Conservation (phyloP, 53 echinoderm and acorn worm species). For the Glandiceps talaboti region DNA sequence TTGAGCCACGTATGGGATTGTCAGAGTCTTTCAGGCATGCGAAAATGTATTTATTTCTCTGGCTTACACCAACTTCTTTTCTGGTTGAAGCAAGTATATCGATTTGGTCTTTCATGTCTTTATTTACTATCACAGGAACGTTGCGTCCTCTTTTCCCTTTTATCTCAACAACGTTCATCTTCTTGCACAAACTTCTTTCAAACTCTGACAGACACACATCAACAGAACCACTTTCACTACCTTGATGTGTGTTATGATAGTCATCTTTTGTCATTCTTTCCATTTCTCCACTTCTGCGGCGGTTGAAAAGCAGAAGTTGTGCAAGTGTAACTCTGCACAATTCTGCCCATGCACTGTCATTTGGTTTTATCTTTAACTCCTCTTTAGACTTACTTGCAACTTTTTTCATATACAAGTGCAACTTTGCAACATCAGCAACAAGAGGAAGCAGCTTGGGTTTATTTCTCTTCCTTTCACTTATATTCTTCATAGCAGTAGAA, state of each 20-base stretch:
- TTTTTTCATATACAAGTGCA: constrained; percentile 9
- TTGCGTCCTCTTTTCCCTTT: constrained; percentile 40
- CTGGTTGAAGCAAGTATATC: neutral
- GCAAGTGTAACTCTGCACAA: neutral
- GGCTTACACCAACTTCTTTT: constrained; percentile 4
- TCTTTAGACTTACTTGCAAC: neutral
- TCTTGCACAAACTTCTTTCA: constrained; percentile 21
- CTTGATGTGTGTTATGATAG: neutral
- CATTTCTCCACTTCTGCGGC: neutral
- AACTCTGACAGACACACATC: constrained; percentile 8
- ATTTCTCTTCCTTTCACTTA: constrained; percentile 17
- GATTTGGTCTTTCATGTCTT: constrained; percentile 8
- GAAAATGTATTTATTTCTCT: neutral
- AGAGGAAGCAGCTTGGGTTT: constrained; percentile 7
- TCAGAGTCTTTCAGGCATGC: constrained; percentile 3
- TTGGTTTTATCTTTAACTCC: neutral
- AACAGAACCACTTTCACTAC: constrained; percentile 10
- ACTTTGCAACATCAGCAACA: constrained; percentile 4
- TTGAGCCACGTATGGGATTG: constrained; percentile 26
- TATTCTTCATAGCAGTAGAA: neutral
- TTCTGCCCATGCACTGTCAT: neutral
- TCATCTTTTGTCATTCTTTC: neutral
- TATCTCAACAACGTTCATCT: constrained; percentile 25
- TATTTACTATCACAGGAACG: constrained; percentile 30
- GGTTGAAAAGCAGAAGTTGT: neutral